Conservation (phyloP, 2,113 vertebrate genomes). For the Dryoscopus gambensis region DNA sequence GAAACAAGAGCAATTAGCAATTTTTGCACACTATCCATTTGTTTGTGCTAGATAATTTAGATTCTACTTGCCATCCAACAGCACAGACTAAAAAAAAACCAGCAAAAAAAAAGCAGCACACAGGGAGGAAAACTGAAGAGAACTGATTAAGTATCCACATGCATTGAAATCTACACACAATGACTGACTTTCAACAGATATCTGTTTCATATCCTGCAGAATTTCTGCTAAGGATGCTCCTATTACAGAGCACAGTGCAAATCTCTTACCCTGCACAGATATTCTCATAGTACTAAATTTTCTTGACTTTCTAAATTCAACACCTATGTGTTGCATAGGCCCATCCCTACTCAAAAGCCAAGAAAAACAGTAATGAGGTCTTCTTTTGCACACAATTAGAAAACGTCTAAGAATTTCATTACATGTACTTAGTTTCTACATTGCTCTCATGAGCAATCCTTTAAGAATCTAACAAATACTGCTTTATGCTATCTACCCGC, state of each 20-base stretch:
- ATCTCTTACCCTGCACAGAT: background rate
- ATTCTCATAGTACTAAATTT: background rate
- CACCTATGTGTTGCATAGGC: background rate
- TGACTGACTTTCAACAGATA: background rate
- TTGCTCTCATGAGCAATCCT: background rate
- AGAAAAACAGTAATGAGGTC: background rate
- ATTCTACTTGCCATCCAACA: background rate
- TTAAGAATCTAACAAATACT: background rate
- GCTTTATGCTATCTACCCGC: background rate
- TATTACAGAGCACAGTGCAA: background rate
- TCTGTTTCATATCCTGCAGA: background rate
- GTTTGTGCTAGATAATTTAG: background rate
- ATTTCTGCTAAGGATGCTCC: background rate
- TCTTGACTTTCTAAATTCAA: background rate
- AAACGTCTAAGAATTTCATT: background rate
- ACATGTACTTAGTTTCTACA: background rate
- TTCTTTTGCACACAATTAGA: background rate
- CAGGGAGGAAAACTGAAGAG: background rate
- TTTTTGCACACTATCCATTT: background rate
- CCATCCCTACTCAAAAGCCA: background rate
- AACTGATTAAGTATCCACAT: background rate
- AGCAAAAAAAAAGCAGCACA: background rate
- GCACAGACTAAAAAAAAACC: rapidly evolving
- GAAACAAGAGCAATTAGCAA: background rate
- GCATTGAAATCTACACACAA: background rate